Base-by-base conservation (phyloP, 1,140 invertebrate genomes). In the Parapsyche elsis region DNA sequence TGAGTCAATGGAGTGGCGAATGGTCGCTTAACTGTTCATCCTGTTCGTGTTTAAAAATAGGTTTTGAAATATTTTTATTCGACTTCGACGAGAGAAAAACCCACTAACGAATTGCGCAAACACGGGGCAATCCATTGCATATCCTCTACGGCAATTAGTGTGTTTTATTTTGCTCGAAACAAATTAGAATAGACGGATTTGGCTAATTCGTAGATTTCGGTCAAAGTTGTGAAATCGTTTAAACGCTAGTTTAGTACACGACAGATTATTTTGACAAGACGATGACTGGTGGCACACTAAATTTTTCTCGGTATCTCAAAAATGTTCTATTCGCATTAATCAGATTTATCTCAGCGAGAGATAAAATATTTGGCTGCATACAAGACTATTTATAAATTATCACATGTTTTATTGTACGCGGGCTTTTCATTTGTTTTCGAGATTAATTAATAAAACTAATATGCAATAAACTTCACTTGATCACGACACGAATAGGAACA, bases 101-200 rank as follows among this genome's bases (percentile, higher is more conserved):
- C 67, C 67, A 44, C 67, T 71, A 38, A 38, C 5, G 21, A 71
- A 30, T 2, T n/a, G 16, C 0, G 24, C 24, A 71, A 71, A 38
- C 30, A 71, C 67, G 67, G 61, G 7, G 2, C 16, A 30, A 71
- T 30, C 12, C 16, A 38, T 44, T 19, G 24, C 67, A n/a, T 23
- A 38, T 71, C 67, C 67, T 38, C 26, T 16, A 61, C 21, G 5
- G 24, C 67, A 71, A 71, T 71, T 38, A 44, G 67, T 74, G 71
- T 19, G 12, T 70, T 23, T 26, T 5, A 4, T 59, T 59, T 59
- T 59, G 2, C 1, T 5, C 1, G 1, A 59, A 59, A 59, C 21
- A 57, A 21, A 21, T 57, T 57, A 16, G 10, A 57, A 57, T 57
- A 16, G 53, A 21, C 19, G 53, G 14, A 70, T 70, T 23, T 26